These are phyloP conservation scores for Sarcophaga rosellei DNA, from an alignment of 2,888 invertebrate genomes.

Conservation along the genomic window DNA sequence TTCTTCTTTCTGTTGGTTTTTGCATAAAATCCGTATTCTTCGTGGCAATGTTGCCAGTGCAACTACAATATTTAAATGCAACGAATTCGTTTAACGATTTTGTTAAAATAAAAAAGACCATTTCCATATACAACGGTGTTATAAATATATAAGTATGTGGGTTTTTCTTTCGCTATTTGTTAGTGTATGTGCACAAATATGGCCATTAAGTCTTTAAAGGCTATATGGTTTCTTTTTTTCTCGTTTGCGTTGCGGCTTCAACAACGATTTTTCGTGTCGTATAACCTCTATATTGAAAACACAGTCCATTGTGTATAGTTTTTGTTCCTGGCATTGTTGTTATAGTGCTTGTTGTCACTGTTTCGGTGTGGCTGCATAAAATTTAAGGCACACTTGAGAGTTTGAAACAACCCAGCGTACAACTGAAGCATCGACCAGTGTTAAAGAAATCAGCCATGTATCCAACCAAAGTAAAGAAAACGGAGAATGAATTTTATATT, in stretches of 20 bases:
- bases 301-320: too few relatives aligned
- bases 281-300: too few relatives aligned
- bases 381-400: constrained; percentile 43
- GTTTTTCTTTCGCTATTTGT: too few relatives aligned
- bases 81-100: not conserved
- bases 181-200: not conserved
- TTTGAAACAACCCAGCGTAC: constrained; percentile 1
- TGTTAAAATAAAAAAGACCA: not conserved
- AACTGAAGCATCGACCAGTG: not conserved
- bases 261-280: too few relatives aligned
- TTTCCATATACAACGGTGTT: not conserved
- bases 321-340: not conserved
- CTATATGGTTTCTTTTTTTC: not conserved
- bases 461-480: constrained; percentile 6
- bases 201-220: not conserved
- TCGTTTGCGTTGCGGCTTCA: not conserved
- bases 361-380: constrained; percentile 9
- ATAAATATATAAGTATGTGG: too few relatives aligned
- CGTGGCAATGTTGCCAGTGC: not conserved
- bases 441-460: constrained; percentile 2
- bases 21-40: not conserved
- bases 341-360: constrained; percentile 21
- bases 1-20: not conserved
- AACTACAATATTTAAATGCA: not conserved
- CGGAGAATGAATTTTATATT: not conserved